Evolutionary conservation across 2,888 invertebrate genomes (phyloP).

Genomic region (Vannuccia rotundouncinata): DNA sequence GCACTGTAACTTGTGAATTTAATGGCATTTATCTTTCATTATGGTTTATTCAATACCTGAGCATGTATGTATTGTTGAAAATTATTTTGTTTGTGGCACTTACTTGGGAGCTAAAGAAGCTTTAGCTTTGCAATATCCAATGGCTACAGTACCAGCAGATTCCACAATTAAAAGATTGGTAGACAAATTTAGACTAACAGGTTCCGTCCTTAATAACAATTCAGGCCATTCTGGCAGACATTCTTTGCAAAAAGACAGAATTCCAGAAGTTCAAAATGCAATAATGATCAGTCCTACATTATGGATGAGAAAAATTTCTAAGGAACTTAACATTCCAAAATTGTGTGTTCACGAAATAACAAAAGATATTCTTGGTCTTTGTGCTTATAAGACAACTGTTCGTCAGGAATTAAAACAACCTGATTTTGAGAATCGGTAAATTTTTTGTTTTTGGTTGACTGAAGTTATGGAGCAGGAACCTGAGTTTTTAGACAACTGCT

Average conservation of each 20-base stretch:
- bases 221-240: too few species aligned
- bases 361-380: neutral
- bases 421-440: neutral
- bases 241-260: too few species aligned
- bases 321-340: neutral
- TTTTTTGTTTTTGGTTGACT: neutral
- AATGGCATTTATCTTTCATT: neutral
- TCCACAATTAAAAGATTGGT: too few species aligned
- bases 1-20: neutral
- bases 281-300: neutral
- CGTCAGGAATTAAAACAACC: neutral
- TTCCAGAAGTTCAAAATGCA: too few species aligned
- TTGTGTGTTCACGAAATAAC: neutral
- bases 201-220: neutral
- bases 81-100: neutral
- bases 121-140: too few species aligned
- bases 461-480: neutral
- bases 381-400: neutral
- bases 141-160: too few species aligned
- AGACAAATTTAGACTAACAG: too few species aligned
- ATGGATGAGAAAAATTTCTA: neutral
- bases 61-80: neutral
- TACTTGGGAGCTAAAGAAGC: neutral
- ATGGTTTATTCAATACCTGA: neutral
- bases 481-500: neutral